Evolutionary conservation across 1,140 invertebrate genomes (phyloP).

Genomic region (Saxidomus purpurata): DNA sequence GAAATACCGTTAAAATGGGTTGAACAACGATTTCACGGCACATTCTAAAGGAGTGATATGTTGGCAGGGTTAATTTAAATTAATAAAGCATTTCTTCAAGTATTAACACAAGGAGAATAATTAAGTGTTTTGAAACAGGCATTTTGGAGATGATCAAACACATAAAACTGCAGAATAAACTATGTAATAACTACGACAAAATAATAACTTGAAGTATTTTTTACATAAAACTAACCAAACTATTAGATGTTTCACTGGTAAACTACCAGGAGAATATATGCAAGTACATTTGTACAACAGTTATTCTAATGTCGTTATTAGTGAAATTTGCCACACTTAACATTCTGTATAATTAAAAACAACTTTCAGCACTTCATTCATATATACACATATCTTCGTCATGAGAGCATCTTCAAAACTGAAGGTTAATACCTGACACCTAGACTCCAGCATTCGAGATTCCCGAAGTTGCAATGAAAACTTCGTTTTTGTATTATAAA

Average conservation of each 20-base stretch:
- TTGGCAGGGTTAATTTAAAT: too few relatives aligned
- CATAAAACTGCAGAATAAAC: too few relatives aligned
- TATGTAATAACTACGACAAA: too few relatives aligned
- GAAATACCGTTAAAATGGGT: too few relatives aligned
- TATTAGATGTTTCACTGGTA: background rate
- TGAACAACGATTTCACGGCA: too few relatives aligned
- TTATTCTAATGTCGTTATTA: slow-evolving; percentile 10
- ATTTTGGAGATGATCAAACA: too few relatives aligned
- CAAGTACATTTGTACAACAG: too few relatives aligned
- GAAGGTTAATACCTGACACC: background rate
- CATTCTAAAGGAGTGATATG: too few relatives aligned
- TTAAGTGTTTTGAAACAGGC: too few relatives aligned
- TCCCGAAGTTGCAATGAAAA: slow-evolving; percentile 34
- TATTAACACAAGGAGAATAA: too few relatives aligned
- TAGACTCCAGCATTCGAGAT: background rate
- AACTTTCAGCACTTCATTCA: background rate
- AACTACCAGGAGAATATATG: background rate
- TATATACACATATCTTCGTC: background rate
- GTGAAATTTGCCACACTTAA: background rate
- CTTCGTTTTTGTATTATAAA: slow-evolving; percentile 50
- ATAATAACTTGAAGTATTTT: background rate
- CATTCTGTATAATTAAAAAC: slow-evolving; percentile 16
- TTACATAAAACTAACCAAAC: background rate
- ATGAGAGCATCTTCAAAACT: background rate
- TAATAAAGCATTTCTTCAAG: too few relatives aligned